Evolutionary conservation across 2,797 vertebrate species (phyloP).

Genomic region (Sarcophilus harrisii): DNA sequence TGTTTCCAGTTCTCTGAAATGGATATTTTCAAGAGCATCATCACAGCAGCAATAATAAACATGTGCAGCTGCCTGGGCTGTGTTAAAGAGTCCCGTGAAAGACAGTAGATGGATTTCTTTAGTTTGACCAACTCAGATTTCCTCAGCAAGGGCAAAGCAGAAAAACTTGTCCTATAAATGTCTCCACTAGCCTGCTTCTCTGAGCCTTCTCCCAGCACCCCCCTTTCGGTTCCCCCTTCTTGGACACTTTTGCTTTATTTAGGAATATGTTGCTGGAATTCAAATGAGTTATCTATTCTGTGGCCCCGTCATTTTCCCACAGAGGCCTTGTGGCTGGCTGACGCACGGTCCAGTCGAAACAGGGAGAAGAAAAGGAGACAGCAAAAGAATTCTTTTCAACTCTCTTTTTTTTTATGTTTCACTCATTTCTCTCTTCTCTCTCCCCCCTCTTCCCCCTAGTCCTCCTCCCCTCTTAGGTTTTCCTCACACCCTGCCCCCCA

Average conservation of each 20-base stretch:
- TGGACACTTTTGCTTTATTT: conserved; percentile 87
- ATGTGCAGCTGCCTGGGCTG: conserved; percentile 79
- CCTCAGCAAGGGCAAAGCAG: conserved; percentile 64
- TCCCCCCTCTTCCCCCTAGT: conserved; percentile 64
- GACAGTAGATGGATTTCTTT: conserved; percentile 61
- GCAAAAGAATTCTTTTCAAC: conserved; percentile 88
- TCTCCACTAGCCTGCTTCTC: conserved; percentile 19
- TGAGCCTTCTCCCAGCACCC: conserved; percentile 41
- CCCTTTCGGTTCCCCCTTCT: conserved; percentile 67
- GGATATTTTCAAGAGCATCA: conserved; percentile 68
- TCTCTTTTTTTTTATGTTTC: conserved; percentile 82
- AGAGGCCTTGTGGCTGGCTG: conserved; percentile 84
- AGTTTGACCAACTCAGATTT: conserved; percentile 74
- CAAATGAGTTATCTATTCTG: conserved; percentile 92
- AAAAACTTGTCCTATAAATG: conserved; percentile 55
- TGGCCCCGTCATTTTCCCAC: conserved; percentile 89
- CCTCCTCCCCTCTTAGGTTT: conserved; percentile 76
- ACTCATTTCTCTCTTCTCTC: conserved; percentile 79
- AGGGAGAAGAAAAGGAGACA: conserved; percentile 86
- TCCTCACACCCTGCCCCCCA: conserved; percentile 73
- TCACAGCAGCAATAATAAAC: conserved; percentile 78
- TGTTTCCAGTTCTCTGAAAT: background rate
- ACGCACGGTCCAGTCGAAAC: conserved; percentile 85
- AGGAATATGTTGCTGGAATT: conserved; percentile 87
- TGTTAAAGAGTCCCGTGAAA: conserved; percentile 61